Base-by-base conservation (phyloP, 2,113 vertebrate species). In the Oryzias woworae region DNA sequence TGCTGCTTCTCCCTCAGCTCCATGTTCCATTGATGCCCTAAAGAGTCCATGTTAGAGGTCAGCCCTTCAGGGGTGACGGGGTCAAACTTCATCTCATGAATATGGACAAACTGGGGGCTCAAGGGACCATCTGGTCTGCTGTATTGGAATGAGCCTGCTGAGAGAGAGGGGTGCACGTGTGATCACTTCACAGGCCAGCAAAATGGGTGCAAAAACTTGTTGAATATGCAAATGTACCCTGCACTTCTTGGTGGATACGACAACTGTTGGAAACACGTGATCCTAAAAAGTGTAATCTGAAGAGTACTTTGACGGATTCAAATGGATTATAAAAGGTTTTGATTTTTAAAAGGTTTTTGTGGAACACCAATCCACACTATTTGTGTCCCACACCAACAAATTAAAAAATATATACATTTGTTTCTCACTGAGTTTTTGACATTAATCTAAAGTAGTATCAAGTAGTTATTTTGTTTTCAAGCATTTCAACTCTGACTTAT, bases 1-100 rank as follows among this genome's bases (percentile, higher is more conserved):
- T 68, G 22, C 18, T 59, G 64, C 73, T 41, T 80, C 67, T 62
- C 75, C 69, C 18, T 53, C 45, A 61, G 55, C 58, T 51, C 82
- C 65, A 77, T 26, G 74, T 79, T 52, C 83, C 71, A 88, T 88
- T 85, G 77, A 88, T 77, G 70, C 67, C 63, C 53, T 66, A 64
- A 87, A 87, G 80, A 78, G 75, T 58, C 71, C 49, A 61, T 84
- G 90, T 80, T 76, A 87, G 74, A 84, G 88, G 81, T 87, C 86
- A 88, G 71, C 70, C 71, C 81, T 76, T 56, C 41, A 62, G 76
- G 66, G 75, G 80, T 84, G 78, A 68, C 51, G 44, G 78, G 86
- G 87, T 87, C 84, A 87, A 85, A 76, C 69, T 53, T 69, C 65
- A 72, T 54, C 81, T 89, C 85, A 88, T 91, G 85, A 89, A 90